phyloP scores from a whole-genome alignment of 2,797 vertebrate genomes.

The Argyrosomus regius region DNA sequence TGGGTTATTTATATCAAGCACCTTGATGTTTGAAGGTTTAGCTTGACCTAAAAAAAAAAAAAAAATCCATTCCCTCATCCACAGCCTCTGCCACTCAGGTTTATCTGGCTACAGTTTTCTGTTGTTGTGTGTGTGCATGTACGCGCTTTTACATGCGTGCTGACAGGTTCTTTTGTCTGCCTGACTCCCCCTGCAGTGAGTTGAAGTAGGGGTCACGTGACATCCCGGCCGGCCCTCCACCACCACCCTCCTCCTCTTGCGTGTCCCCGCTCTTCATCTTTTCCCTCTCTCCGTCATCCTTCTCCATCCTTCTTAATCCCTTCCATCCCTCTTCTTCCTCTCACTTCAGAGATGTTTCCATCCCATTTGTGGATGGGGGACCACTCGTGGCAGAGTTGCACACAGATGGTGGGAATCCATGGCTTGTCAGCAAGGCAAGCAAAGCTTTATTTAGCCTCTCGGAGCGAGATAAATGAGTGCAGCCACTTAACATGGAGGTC shows the following conservation, averaged over 20 bases:
- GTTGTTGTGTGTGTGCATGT: slow-evolving; percentile 32
- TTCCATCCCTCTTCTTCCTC: slow-evolving; percentile 46
- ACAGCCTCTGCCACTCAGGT: slow-evolving; percentile 61
- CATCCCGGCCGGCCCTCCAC: slow-evolving; percentile 20
- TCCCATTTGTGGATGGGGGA: slow-evolving; percentile 13
- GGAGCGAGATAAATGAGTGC: slow-evolving; percentile 22
- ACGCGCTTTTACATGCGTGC: slow-evolving; percentile 7
- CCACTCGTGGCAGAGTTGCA: slow-evolving; percentile 22
- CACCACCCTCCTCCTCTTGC: slow-evolving; percentile 3
- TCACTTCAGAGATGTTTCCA: slow-evolving; percentile 34
- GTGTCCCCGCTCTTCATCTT: slow-evolving; percentile 57
- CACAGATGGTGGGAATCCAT: slow-evolving; percentile 29
- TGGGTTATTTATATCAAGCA: slow-evolving; percentile 63
- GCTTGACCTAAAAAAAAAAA: slow-evolving; percentile 60
- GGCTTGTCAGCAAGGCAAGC: slow-evolving; percentile 36
- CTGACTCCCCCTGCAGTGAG: slow-evolving; percentile 53
- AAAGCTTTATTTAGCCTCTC: slow-evolving; percentile 43
- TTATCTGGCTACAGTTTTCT: slow-evolving; percentile 54
- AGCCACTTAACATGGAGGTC: slow-evolving; percentile 25
- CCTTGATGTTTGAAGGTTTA: slow-evolving; percentile 70
- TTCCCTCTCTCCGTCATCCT: slow-evolving; percentile 48
- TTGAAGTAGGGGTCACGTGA: slow-evolving; percentile 58
- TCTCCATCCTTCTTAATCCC: slow-evolving; percentile 49
- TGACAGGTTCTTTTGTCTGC: slow-evolving; percentile 65
- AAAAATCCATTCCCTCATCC: slow-evolving; percentile 58